Percentiles rank a stretch among this genome's conserved stretches.
These are phyloP conservation scores for Lichenostomus cassidix DNA, from an alignment of 2,113 vertebrate species.

Conservation along the genomic window DNA sequence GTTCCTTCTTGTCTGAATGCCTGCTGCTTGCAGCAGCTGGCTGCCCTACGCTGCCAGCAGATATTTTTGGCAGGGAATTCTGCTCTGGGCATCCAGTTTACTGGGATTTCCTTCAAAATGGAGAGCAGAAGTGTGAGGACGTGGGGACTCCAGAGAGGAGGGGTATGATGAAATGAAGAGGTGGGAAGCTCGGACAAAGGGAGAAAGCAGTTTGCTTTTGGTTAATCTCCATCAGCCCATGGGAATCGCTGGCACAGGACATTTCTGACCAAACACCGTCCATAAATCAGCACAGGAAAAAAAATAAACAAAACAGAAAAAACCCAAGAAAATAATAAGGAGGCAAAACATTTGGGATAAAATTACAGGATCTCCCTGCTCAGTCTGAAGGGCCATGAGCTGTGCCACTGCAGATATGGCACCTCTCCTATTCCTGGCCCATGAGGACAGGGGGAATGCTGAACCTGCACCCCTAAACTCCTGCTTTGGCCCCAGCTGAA, in stretches of 20 bases:
- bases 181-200: background rate
- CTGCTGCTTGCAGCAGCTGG: background rate
- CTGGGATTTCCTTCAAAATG: background rate
- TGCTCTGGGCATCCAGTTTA: background rate
- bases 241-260: background rate
- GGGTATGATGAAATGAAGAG: background rate
- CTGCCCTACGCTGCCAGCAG: background rate
- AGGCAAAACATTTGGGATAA: background rate
- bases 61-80: background rate
- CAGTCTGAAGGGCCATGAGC: background rate
- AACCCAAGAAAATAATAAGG: background rate
- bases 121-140: background rate
- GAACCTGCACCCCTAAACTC: background rate
- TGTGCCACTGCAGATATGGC: background rate
- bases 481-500: background rate
- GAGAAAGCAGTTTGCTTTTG: background rate
- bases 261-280: background rate
- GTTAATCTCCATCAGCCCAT: background rate
- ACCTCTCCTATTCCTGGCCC: background rate
- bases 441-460: background rate
- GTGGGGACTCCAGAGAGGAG: background rate
- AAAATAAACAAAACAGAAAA: background rate
- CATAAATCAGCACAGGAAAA: background rate
- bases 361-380: background rate
- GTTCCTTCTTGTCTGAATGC: conserved; percentile 32